Conservation (phyloP, 2,113 vertebrate genomes). For the Gyps fulvus region DNA sequence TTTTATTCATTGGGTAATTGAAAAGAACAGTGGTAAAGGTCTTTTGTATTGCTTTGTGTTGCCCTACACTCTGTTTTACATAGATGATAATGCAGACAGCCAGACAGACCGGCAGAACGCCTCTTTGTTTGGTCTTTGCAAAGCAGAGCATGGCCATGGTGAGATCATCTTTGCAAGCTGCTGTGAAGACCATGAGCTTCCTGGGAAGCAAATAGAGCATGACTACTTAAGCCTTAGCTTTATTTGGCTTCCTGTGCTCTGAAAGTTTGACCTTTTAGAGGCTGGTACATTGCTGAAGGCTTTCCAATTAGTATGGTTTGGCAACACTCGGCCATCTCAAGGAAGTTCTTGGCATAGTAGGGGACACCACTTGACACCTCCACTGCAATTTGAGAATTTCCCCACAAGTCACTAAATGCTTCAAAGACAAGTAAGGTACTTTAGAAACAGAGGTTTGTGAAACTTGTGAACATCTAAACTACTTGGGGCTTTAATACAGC, state of each 20-base stretch:
- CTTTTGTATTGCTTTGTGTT: not conserved
- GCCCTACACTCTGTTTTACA: not conserved
- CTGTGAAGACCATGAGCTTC: not conserved
- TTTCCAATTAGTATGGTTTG: not conserved
- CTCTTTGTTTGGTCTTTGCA: not conserved
- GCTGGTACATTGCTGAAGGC: not conserved
- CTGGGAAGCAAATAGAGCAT: not conserved
- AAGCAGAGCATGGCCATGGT: not conserved
- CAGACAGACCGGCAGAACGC: not conserved
- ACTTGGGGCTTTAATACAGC: not conserved
- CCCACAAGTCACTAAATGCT: accelerated
- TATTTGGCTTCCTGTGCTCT: not conserved
- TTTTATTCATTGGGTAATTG: not conserved
- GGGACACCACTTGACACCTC: not conserved
- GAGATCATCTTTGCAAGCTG: not conserved
- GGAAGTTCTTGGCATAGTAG: not conserved
- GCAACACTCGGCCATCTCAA: not conserved
- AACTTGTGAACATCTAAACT: not conserved
- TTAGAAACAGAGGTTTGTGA: not conserved
- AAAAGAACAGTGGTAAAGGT: not conserved
- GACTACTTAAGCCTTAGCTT: not conserved
- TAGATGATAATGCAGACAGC: not conserved
- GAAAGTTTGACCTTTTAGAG: not conserved
- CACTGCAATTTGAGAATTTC: not conserved
- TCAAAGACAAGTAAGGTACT: not conserved